Evolutionary conservation across 2,797 vertebrate species (phyloP), one percentile per base, ranked within the genome.

Genomic region (Oreochromis mossambicus): DNA sequence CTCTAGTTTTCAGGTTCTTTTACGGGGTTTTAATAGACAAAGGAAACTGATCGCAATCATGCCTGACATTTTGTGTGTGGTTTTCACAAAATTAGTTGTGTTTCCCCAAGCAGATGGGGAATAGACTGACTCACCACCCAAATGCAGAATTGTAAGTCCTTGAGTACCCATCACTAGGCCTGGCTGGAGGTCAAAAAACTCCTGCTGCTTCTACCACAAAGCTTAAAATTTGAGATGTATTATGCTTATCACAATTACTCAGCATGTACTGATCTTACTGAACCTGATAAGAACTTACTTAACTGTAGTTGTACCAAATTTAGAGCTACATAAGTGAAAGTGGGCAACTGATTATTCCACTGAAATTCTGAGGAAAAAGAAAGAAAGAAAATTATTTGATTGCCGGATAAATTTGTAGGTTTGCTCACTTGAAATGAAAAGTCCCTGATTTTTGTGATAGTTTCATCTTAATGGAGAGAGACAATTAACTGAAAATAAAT

Each of bases 341-440:
- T 61, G 32, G 58, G 32, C 32, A n/a, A 61, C 32, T 1, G 32
- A 61, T 0, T n/a, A 10, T 61, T 36, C 58, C 58, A 61, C 32
- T 3, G 58, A 61, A n/a, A 61, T 61, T 61, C 32, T 61, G 58
- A 61, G 32, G 32, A 7, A 0, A 61, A 34, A 34, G 9, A 61
- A 34, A 61, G 0, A 61, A 3, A 36, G 4, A 61, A 61, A 36
- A 0, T 36, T 0, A 61, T 61, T 36, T 61, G 17, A 36, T 61
- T 19, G 17, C 0, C 6, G 0, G 56, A 2, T 61, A 61, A 11
- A 34, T 61, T 61, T 61, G 56, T 38, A 10, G 10, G 36, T 34
- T 61, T 61, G 9, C 26, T 29, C 55, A 17, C 56, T 61, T 61
- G 58, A 61, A 61, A 61, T 36, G 56, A n/a, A 61, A 61, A 61